A percentile compares a stretch with the other conserved stretches of the same genome.
phyloP scores from a whole-genome alignment of 2,888 invertebrate genomes.

The Zonitis immaculata region DNA sequence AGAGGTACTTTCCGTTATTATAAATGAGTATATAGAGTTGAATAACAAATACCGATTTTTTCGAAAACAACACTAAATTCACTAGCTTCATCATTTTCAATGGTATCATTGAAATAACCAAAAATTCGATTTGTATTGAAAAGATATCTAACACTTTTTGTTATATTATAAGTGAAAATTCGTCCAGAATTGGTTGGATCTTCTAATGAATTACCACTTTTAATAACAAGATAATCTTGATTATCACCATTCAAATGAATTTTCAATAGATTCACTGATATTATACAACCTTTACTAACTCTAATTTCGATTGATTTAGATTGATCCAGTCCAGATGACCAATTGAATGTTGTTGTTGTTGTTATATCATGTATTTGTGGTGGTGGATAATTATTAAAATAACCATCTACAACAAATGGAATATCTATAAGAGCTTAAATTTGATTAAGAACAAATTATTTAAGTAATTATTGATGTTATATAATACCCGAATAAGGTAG shows the following conservation, averaged over 20 bases:
- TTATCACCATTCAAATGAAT: not conserved
- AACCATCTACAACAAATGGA: not conserved
- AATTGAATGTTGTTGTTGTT: not conserved
- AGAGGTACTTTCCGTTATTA: too few relatives aligned
- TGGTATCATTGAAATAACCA: conserved; percentile 1
- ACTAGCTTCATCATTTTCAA: not conserved
- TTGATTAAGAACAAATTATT: not conserved
- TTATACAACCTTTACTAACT: not conserved
- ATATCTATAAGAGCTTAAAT: not conserved
- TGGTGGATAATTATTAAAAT: too few relatives aligned
- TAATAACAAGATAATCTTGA: conserved; percentile 1
- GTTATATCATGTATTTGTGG: not conserved
- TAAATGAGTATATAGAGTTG: too few relatives aligned
- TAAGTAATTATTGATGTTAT: not conserved
- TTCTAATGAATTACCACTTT: not conserved
- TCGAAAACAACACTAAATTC: not conserved
- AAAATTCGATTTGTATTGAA: not conserved
- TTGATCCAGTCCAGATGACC: not conserved
- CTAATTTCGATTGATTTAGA: not conserved
- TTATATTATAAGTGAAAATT: not conserved
- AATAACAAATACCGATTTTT: not conserved
- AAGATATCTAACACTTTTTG: not conserved
- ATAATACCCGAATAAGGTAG: not conserved
- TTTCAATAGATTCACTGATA: not conserved
- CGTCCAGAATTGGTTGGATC: not conserved